Evolutionary conservation across 2,888 invertebrate species (phyloP).

Genomic region (Lepeophtheirus nordmannii): DNA sequence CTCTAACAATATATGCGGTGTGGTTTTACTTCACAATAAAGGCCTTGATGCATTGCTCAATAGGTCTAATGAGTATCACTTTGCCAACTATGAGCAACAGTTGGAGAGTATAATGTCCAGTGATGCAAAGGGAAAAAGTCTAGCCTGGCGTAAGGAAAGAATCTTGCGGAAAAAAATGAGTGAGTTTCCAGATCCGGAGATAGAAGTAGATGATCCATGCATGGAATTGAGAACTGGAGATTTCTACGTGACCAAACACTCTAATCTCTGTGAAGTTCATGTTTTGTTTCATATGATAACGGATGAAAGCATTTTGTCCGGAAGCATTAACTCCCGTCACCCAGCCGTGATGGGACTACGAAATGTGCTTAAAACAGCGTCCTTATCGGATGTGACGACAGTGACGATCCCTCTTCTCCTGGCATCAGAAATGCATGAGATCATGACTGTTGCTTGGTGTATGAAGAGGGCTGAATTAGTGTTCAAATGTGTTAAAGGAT

Average conservation of each 20-base stretch:
- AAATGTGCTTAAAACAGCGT: conserved; percentile 86
- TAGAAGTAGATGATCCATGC: background rate
- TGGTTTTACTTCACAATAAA: conserved; percentile 59
- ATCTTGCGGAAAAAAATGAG: conserved; percentile 7
- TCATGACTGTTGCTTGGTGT: conserved; percentile 93
- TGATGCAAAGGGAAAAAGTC: conserved; percentile 41
- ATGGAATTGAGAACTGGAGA: conserved; percentile 30
- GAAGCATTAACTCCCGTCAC: conserved; percentile 88
- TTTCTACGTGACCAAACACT: conserved; percentile 47
- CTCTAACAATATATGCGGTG: conserved; percentile 71
- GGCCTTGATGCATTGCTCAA: conserved; percentile 55
- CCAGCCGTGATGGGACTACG: conserved; percentile 83
- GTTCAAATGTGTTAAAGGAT: conserved; percentile 97
- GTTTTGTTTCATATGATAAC: conserved; percentile 87
- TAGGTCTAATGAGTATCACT: conserved; percentile 85
- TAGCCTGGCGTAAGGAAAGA: conserved; percentile 31
- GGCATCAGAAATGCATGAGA: conserved; percentile 83
- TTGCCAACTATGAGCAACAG: conserved; percentile 68
- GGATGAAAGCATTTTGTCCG: conserved; percentile 49
- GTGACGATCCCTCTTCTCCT: conserved; percentile 81
- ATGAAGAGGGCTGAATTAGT: conserved; percentile 86
- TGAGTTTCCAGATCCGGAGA: background rate
- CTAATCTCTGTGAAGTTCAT: conserved; percentile 83
- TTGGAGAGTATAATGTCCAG: conserved; percentile 48
- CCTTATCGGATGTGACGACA: conserved; percentile 80